Evolutionary conservation across 2,113 vertebrate species (phyloP), one percentile per base, ranked within the genome.

Genomic region (Proteles cristata): DNA sequence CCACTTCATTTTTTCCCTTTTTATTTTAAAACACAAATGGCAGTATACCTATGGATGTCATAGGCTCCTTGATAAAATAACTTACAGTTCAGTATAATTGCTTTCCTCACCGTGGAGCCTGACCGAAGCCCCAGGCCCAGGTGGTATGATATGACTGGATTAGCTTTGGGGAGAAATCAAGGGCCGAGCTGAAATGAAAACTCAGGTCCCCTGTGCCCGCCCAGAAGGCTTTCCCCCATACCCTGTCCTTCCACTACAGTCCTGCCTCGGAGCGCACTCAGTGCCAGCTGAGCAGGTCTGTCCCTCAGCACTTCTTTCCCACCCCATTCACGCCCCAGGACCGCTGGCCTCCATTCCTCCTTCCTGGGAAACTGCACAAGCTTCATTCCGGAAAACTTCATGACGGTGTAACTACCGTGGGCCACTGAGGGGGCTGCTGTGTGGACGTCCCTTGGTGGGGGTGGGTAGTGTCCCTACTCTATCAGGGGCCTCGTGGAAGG

Each of bases 11-110:
- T 45, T 31, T 33, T 28, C 17, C 80, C 33, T 74, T 88, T 71
- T 88, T 23, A 19, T 74, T 77, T 95, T 95, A 55, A 90, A 79
- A 69, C 61, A 66, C 83, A 92, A 53, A 48, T 15, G 21, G 11
- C 63, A 65, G 31, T 3, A 25, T 61, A 16, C 25, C 28, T 25
- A 0, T 53, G 14, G 2, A 7, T 35, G 79, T 35, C 12, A 1
- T 5, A n/a, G 73, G 39, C 12, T 14, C 35, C 45, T 1, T 1
- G 50, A 25, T 14, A 73, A 71, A 93, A 82, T 50, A 50, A 50
- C 50, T 10, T 39, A 10, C 11, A 26, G 11, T 31, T 79, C 65
- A 7, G 0, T 26, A 7, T 19, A 9, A 65, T 0, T 58, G 43
- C 5, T 55, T 55, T 91, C 69, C 50, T 48, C 61, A 45, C 0